Base-by-base conservation (phyloP, 2,113 vertebrate species). In the Heloderma charlesbogerti region DNA sequence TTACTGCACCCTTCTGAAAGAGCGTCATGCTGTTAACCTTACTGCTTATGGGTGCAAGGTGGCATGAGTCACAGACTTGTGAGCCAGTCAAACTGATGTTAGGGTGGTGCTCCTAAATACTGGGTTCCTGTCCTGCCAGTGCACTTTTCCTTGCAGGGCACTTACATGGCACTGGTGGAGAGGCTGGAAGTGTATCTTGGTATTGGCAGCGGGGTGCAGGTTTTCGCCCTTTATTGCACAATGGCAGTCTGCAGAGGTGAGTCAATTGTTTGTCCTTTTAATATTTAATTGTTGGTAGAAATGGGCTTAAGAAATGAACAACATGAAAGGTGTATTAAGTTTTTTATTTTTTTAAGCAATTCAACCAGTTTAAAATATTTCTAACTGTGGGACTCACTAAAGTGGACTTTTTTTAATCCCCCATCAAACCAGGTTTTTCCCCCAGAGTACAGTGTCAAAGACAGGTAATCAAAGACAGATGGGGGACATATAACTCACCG, bases 281-380 rank as follows among this genome's bases (percentile, higher is more conserved):
- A 85, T 13, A 84, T 83, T 27, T 12, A 77, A 29, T 72, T 87
- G 67, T 22, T 71, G 29, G 8, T 84, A 25, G 54, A 67, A 89
- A 77, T 51, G n/a, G 34, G 43, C 86, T 45, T 86, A 45, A 25
- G n/a, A 89, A 86, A 40, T 7, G 82, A 75, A 34, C 0, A 81
- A 43, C 40, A 57, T 45, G 34, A 71, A 87, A 16, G 5, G 81
- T 92, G 75, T 91, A 40, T 22, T 31, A 0, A 85, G n/a, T n/a
- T 77, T 86, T 88, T 88, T 16, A 87, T 88, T 77, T 63, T 60
- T 60, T 77, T 67, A 60, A 57, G 25, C 6, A 78, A 34, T 82
- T 86, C 6, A n/a, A 34, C 9, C 29, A n/a, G 20, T 79, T 22
- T 67, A 45, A 66, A 88, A 48, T 0, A 22, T 63, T 67, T 45